Evolutionary conservation across 2,113 vertebrate species (phyloP).

Genomic region (Ammodytes marinus): DNA sequence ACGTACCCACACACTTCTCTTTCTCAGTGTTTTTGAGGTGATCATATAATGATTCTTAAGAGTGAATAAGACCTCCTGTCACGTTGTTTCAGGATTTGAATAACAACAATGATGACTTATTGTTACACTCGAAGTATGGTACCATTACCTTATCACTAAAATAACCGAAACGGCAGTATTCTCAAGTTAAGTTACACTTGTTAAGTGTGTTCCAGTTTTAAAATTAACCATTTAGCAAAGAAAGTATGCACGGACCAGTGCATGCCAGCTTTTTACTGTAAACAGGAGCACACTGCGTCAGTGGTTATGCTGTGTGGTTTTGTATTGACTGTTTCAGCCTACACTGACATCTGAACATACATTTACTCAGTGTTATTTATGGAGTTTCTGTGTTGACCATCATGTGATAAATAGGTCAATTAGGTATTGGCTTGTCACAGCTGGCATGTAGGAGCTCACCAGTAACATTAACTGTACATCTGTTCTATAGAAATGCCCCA

Average conservation of each 20-base stretch:
- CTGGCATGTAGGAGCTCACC: not conserved
- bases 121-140: not conserved
- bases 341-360: not conserved
- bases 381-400: not conserved
- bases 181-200: not conserved
- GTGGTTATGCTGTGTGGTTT: not conserved
- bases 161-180: not conserved
- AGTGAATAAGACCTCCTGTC: not conserved
- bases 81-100: not conserved
- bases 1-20: constrained; percentile 3
- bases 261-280: not conserved
- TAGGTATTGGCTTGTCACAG: constrained; percentile 17
- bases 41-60: constrained; percentile 9
- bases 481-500: constrained; percentile 9
- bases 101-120: not conserved
- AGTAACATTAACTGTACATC: not conserved
- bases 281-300: not conserved
- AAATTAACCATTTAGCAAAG: not conserved
- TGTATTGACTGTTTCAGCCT: not conserved
- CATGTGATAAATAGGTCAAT: not conserved
- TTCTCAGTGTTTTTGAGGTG: not conserved
- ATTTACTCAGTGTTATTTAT: constrained; percentile 1
- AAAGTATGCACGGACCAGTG: no score
- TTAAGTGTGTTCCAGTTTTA: not conserved
- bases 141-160: not conserved